Conservation (phyloP, 2,888 invertebrate species). For the Herminia tarsipennalis region DNA sequence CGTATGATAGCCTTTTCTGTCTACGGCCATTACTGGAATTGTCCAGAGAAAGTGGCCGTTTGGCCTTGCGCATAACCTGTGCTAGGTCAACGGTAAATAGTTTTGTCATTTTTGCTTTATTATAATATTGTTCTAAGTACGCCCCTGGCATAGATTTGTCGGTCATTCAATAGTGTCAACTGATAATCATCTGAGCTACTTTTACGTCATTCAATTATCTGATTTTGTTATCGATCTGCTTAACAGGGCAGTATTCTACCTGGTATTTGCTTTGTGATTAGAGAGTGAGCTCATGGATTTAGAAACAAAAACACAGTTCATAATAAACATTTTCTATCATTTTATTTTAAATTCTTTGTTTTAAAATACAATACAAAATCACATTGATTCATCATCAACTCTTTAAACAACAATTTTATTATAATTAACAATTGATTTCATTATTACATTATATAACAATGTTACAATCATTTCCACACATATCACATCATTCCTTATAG, state of each 20-base stretch:
- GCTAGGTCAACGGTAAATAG: constrained; percentile 33
- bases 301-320: constrained; percentile 38
- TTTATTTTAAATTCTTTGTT: constrained; percentile 70
- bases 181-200: constrained; percentile 3
- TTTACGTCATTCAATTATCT: constrained; percentile 15
- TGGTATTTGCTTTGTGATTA: too few relatives aligned
- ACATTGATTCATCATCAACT: constrained; percentile 64
- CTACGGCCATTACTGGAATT: constrained; percentile 10
- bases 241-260: too few relatives aligned
- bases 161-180: constrained; percentile 26
- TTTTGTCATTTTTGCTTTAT: constrained; percentile 25
- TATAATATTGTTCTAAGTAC: constrained; percentile 28
- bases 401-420: constrained; percentile 61
- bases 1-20: constrained; percentile 3
- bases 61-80: constrained; percentile 27
- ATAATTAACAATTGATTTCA: constrained; percentile 63
- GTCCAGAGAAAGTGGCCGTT: constrained; percentile 30
- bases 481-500: constrained; percentile 72
- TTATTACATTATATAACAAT: constrained; percentile 58
- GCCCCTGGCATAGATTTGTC: constrained; percentile 37
- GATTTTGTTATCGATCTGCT: constrained; percentile 1
- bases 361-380: constrained; percentile 73
- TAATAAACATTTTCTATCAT: constrained; percentile 61
- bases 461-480: constrained; percentile 61
- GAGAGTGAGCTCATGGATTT: background rate